Evolutionary conservation across 2,113 vertebrate genomes (phyloP).

Genomic region (Phylloscopus whistleri): DNA sequence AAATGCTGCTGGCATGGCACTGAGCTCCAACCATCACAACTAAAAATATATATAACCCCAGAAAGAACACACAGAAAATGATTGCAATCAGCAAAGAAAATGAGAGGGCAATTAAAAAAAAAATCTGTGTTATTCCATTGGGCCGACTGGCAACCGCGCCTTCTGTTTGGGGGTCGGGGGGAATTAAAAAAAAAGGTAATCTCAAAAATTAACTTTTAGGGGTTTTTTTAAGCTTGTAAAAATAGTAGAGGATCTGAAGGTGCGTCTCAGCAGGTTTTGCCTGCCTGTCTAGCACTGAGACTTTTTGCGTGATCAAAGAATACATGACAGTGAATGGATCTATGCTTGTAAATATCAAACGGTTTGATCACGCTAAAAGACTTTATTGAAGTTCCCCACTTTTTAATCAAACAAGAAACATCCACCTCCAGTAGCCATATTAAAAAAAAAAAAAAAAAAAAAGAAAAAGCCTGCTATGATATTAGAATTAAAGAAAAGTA

Average conservation of each 20-base stretch:
- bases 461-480: neutral
- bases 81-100: neutral
- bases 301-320: slow-evolving; percentile 67
- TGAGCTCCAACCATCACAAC: neutral
- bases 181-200: neutral
- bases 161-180: neutral
- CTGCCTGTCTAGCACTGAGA: neutral
- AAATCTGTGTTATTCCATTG: neutral
- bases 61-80: neutral
- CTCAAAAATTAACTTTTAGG: neutral
- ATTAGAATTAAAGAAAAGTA: neutral
- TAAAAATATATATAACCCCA: neutral
- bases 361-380: slow-evolving; percentile 21
- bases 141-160: fast-evolving
- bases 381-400: slow-evolving; percentile 14
- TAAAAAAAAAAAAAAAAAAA: neutral
- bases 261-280: neutral
- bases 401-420: slow-evolving; percentile 33
- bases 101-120: neutral
- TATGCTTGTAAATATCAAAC: slow-evolving; percentile 58
- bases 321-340: slow-evolving; percentile 61
- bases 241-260: slow-evolving; percentile 8
- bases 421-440: neutral
- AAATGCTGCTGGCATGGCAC: neutral
- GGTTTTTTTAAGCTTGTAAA: neutral